Base-by-base conservation (phyloP, 2,888 invertebrate species). In the Diogma glabrata region DNA sequence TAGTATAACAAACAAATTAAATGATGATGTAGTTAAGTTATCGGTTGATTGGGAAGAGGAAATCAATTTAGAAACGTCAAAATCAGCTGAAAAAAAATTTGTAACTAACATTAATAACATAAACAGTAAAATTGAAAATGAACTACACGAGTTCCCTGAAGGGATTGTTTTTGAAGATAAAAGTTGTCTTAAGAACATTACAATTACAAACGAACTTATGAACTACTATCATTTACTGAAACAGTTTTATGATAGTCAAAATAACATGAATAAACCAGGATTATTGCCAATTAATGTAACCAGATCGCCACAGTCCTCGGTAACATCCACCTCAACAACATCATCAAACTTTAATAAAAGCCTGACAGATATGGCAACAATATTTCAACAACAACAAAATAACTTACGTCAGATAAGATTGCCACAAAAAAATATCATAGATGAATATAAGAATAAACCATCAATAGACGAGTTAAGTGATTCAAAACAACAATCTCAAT, bases 211-310 rank as follows among this genome's bases (percentile, higher is more conserved):
- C n/a, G 53, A 53, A 16, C n/a, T 53, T 16, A 14, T 53, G 2
- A 53, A 51, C 19, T 53, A 53, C 33, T 53, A 53, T 22, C 51
- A 51, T 6, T 12, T 53, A 20, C 20, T 53, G 10, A 33, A 47
- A 23, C 22, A 20, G 22, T 51, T 53, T 36, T 53, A 51, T 28
- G 51, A 51, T 9, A 22, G 30, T 12, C 43, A 17, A 23, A 12
- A 51, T 4, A 20, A 33, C n/a, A 19, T 17, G 43, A 47, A 47
- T 17, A 24, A 26, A 9, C 19, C 26, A 28, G 28, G 19, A 19
- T n/a, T 28, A 19, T 9, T 7, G 33, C 4, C 20, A 28, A 17
- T 4, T 17, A 46, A n/a, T 6, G n/a, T 9, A 12, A 7, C 16
- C 12, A 14, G 14, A 24, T 12, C 24, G 12, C 6, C 40, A 19